Evolutionary conservation across 2,888 invertebrate genomes (phyloP), one percentile per base, ranked within the genome.

Genomic region (Ceratothoa steindachneri): DNA sequence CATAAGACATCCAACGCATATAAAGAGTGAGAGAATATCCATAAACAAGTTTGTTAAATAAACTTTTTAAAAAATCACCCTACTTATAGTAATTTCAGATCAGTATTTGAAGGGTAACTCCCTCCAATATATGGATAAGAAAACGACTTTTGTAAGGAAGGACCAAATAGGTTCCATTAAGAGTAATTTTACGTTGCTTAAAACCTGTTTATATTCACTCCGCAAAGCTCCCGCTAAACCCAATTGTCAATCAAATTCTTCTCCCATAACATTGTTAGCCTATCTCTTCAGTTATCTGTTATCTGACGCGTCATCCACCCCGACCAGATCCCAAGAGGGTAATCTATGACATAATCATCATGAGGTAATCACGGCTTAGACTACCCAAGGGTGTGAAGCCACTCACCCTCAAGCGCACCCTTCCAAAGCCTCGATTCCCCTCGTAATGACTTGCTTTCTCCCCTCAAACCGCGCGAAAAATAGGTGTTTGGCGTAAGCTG

Each of bases 311-410:
- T 24, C 60, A 60, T 60, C 60, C 60, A 12, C 12, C 24, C 12
- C 12, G 27, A 24, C 60, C 3, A 60, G 24, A 12, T 1, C 60
- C 24, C 60, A 12, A 12, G 60, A 60, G 60, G 27, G 27, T 60
- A 60, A 60, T 60, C 60, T 60, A 60, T 1, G 60, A 60, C 60
- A 60, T 24, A n/a, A 60, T 60, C 60, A 60, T 60, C 60, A 60
- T 60, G 60, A 60, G 60, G 60, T 60, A 60, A 60, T 60, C 60
- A 60, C 60, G 27, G 60, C 19, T 60, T 60, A 24, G 22, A 22
- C 22, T 60, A 60, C 60, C 60, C 60, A 3, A 60, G 60, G 27
- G 60, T n/a, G 60, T 60, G 60, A 24, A 60, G 27, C 60, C 19
- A 60, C 60, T 60, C 27, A 60, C 60, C 60, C 60, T 24, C 19